phyloP scores from a whole-genome alignment of 2,113 vertebrate species.

The Monopterus albus region DNA sequence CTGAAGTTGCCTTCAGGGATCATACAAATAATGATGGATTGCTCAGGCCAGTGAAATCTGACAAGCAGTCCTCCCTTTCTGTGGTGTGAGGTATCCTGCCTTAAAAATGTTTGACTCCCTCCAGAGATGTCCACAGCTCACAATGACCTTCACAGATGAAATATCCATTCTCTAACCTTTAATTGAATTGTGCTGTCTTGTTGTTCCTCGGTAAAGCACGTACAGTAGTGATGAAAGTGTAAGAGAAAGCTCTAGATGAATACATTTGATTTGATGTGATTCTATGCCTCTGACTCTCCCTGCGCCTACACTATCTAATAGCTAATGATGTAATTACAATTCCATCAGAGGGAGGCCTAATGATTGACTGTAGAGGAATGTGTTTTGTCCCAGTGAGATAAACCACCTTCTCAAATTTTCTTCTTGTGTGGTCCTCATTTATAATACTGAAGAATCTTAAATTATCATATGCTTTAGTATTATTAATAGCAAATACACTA shows the following conservation, averaged over 20 bases:
- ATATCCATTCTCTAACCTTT: not conserved
- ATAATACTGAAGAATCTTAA: constrained; percentile 30
- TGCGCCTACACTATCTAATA: constrained; percentile 53
- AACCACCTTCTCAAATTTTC: constrained; percentile 54
- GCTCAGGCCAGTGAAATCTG: constrained; percentile 3
- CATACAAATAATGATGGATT: not conserved
- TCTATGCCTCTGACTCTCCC: constrained; percentile 30
- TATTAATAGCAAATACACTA: not conserved
- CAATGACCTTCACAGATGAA: constrained; percentile 44
- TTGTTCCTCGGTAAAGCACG: constrained; percentile 30
- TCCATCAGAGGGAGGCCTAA: constrained; percentile 63
- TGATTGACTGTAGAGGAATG: constrained; percentile 60
- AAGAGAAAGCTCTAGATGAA: constrained; percentile 44
- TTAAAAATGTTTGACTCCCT: constrained; percentile 35
- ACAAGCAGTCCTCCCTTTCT: not conserved
- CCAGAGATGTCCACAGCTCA: constrained; percentile 6
- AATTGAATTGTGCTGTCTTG: constrained; percentile 22
- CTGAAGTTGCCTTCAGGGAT: not conserved
- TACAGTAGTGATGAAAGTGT: constrained; percentile 8
- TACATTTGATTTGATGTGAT: constrained; percentile 44
- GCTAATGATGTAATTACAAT: constrained; percentile 77
- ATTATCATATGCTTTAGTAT: constrained; percentile 8
- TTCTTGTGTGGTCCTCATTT: constrained; percentile 44
- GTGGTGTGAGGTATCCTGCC: not conserved
- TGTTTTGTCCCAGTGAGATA: constrained; percentile 55